These are phyloP conservation scores for Apaloderma vittatum DNA, from an alignment of 2,113 vertebrate genomes.

Conservation along the genomic window DNA sequence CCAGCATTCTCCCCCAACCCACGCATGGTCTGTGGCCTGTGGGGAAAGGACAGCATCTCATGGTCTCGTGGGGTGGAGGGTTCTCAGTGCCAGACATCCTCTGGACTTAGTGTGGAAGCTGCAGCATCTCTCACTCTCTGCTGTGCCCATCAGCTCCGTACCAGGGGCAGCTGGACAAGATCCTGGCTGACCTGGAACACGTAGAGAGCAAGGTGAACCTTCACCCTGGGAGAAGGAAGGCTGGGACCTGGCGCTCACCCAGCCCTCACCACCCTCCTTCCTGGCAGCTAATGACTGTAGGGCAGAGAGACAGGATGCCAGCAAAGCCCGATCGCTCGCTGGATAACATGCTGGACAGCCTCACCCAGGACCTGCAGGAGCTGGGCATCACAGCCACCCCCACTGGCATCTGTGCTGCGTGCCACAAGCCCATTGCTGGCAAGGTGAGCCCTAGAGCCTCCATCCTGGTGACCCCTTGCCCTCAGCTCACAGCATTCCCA, in stretches of 20 bases:
- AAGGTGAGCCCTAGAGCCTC: slow-evolving; percentile 72
- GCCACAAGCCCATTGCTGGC: slow-evolving; percentile 87
- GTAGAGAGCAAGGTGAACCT: slow-evolving; percentile 70
- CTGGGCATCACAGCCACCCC: slow-evolving; percentile 86
- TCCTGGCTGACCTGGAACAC: slow-evolving; percentile 71
- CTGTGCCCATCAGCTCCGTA: not conserved
- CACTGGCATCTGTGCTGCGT: slow-evolving; percentile 85
- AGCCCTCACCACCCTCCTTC: not conserved
- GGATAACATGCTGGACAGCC: slow-evolving; percentile 86
- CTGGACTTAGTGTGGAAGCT: accelerated
- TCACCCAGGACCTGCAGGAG: slow-evolving; percentile 88
- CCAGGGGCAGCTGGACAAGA: slow-evolving; percentile 74
- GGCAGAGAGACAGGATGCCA: not conserved
- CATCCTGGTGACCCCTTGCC: accelerated
- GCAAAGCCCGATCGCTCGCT: slow-evolving; percentile 49
- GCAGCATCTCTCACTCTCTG: not conserved
- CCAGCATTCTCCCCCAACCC: not conserved
- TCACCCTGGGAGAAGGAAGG: accelerated
- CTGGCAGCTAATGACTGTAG: not conserved
- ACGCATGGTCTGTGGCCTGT: accelerated
- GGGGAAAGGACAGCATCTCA: not conserved
- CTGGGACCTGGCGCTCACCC: accelerated
- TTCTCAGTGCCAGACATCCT: not conserved
- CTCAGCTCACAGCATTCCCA: slow-evolving; percentile 69
- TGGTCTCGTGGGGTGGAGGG: accelerated